A percentile compares a stretch with the other conserved stretches of the same genome.
These are phyloP conservation scores for Illadopsis cleaveri DNA, from an alignment of 2,113 vertebrate species.

Conservation along the genomic window DNA sequence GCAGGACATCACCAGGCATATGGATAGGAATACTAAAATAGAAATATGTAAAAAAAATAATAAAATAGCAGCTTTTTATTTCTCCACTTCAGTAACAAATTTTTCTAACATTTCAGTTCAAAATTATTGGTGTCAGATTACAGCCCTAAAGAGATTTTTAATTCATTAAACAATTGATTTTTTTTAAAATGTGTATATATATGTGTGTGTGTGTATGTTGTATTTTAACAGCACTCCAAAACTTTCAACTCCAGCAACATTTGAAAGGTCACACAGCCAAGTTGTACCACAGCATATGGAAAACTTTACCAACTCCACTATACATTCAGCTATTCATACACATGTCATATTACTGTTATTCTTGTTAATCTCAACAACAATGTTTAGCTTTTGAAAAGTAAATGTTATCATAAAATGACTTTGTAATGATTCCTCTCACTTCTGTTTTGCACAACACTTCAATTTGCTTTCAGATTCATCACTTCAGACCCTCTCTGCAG, in stretches of 20 bases:
- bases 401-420: slow-evolving; percentile 82
- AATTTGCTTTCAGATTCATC: slow-evolving; percentile 68
- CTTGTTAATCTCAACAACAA: slow-evolving; percentile 76
- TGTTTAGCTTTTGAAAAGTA: slow-evolving; percentile 78
- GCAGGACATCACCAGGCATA: not conserved
- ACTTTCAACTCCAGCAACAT: not conserved
- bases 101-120: not conserved
- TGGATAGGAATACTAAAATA: not conserved
- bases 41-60: not conserved
- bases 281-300: slow-evolving; percentile 71
- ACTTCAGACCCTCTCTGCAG: slow-evolving; percentile 25
- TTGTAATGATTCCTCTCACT: slow-evolving; percentile 76
- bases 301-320: slow-evolving; percentile 71
- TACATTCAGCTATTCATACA: slow-evolving; percentile 72
- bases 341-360: slow-evolving; percentile 79
- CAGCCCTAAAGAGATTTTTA: not conserved
- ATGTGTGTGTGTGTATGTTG: no score
- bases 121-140: not conserved
- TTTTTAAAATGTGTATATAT: not conserved
- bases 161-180: not conserved
- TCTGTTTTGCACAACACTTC: slow-evolving; percentile 58
- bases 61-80: not conserved
- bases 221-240: not conserved
- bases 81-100: not conserved
- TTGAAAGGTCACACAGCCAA: slow-evolving; percentile 4